A percentile compares a stretch with the other conserved stretches of the same genome.
phyloP scores from a whole-genome alignment of 2,113 vertebrate species.

The Rafetus swinhoei region DNA sequence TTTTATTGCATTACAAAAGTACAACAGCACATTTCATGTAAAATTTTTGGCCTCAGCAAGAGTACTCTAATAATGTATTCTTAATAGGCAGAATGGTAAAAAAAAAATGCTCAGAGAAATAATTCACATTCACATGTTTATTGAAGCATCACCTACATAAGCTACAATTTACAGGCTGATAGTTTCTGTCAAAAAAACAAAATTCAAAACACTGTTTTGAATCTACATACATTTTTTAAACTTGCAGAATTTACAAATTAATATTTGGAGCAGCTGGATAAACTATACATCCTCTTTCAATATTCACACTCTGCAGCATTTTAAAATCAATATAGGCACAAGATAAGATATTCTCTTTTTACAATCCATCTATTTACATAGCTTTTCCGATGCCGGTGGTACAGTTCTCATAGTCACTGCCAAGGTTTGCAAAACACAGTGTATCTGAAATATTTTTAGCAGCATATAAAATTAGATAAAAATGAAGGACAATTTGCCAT shows the following conservation, averaged over 20 bases:
- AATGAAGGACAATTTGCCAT: constrained; percentile 72
- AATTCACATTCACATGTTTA: constrained; percentile 77
- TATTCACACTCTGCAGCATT: constrained; percentile 75
- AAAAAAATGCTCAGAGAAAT: constrained; percentile 1
- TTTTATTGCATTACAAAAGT: background rate
- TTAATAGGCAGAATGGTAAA: background rate
- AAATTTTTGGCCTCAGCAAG: background rate
- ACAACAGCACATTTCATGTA: background rate
- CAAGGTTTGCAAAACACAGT: constrained; percentile 73
- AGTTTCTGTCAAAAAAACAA: constrained; percentile 57
- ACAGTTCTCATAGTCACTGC: constrained; percentile 71
- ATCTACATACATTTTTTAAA: constrained; percentile 81
- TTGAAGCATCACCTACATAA: constrained; percentile 73
- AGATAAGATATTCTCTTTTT: constrained; percentile 77
- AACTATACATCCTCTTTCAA: constrained; percentile 78
- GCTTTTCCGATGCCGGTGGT: constrained; percentile 73
- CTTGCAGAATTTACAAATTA: constrained; percentile 84
- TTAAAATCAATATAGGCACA: constrained; percentile 80
- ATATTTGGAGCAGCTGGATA: constrained; percentile 77
- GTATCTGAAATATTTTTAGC: constrained; percentile 84
- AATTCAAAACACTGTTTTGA: constrained; percentile 67
- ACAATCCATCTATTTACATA: constrained; percentile 84
- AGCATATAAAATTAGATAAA: constrained; percentile 83
- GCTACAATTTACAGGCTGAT: constrained; percentile 83
- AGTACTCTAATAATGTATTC: background rate